phyloP scores from a whole-genome alignment of 2,888 invertebrate species.

The Ischnura elegans region DNA sequence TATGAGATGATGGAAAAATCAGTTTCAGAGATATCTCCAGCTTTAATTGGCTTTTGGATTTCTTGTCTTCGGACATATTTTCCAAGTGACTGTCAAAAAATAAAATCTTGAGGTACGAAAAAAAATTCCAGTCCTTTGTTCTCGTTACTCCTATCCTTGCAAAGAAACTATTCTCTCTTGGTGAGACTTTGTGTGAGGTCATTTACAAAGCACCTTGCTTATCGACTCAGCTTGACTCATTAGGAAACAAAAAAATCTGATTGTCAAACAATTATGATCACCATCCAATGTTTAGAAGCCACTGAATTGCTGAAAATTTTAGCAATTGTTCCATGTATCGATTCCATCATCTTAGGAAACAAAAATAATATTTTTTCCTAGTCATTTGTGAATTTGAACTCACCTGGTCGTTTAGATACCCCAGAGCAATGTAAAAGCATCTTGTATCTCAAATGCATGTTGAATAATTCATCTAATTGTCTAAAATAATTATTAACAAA shows the following conservation, averaged over 20 bases:
- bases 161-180: not conserved
- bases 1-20: too few species aligned
- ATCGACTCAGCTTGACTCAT: slow-evolving; percentile 46
- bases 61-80: too few species aligned
- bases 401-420: slow-evolving; percentile 53
- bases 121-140: not conserved
- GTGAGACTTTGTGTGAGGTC: not conserved
- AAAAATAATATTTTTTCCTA: slow-evolving; percentile 49
- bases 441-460: slow-evolving; percentile 13
- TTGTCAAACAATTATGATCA: slow-evolving; percentile 45
- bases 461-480: slow-evolving; percentile 31
- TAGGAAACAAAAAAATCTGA: slow-evolving; percentile 41
- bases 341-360: slow-evolving; percentile 45
- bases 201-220: not conserved
- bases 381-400: slow-evolving; percentile 48
- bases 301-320: slow-evolving; percentile 64
- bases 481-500: not conserved
- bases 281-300: slow-evolving; percentile 43
- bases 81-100: too few species aligned
- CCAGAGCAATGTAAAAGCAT: not conserved
- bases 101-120: too few species aligned
- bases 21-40: too few species aligned
- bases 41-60: too few species aligned
- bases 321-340: slow-evolving; percentile 41
- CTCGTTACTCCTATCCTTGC: not conserved